These are phyloP conservation scores for Dasysyrphus albostriatus DNA, from an alignment of 2,888 invertebrate species.

Conservation along the genomic window DNA sequence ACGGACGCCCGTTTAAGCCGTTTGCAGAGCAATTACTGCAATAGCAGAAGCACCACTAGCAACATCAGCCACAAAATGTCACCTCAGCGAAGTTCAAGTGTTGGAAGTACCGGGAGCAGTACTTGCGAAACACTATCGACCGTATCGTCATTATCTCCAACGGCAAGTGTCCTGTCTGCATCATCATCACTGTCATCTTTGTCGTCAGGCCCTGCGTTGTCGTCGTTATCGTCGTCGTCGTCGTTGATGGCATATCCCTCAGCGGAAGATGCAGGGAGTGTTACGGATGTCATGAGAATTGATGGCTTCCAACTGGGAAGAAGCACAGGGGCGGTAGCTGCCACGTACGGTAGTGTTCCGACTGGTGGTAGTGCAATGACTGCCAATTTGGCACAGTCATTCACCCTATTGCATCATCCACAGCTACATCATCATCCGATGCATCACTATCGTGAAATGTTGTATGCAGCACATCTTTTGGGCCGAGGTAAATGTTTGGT, in stretches of 20 bases:
- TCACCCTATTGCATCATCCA: conserved; percentile 84
- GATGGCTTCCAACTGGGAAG: conserved; percentile 55
- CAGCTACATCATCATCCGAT: conserved; percentile 81
- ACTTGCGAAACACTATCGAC: conserved; percentile 82
- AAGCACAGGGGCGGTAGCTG: conserved; percentile 30
- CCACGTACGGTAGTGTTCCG: conserved; percentile 30
- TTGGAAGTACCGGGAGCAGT: conserved; percentile 82
- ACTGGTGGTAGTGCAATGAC: conserved; percentile 80
- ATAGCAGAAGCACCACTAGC: conserved; percentile 73
- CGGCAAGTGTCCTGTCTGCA: conserved; percentile 76
- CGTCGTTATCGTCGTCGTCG: conserved; percentile 38
- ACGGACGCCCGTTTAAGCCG: conserved; percentile 69
- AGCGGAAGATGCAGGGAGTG: conserved; percentile 37
- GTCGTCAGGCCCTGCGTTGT: conserved; percentile 52
- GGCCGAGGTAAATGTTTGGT: conserved; percentile 85
- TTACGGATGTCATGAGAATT: conserved; percentile 56
- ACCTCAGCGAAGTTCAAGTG: conserved; percentile 80
- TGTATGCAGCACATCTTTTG: conserved; percentile 87
- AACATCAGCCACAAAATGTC: conserved; percentile 68
- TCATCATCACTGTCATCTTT: conserved; percentile 68
- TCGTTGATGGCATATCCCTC: conserved; percentile 50
- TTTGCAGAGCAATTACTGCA: conserved; percentile 77
- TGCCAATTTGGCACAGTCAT: conserved; percentile 83
- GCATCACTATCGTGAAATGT: conserved; percentile 87
- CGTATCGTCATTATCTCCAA: conserved; percentile 78